A percentile compares a stretch with the other conserved stretches of the same genome.
Evolutionary conservation across 2,797 vertebrate species (phyloP).

Genomic region (Argya squamiceps): DNA sequence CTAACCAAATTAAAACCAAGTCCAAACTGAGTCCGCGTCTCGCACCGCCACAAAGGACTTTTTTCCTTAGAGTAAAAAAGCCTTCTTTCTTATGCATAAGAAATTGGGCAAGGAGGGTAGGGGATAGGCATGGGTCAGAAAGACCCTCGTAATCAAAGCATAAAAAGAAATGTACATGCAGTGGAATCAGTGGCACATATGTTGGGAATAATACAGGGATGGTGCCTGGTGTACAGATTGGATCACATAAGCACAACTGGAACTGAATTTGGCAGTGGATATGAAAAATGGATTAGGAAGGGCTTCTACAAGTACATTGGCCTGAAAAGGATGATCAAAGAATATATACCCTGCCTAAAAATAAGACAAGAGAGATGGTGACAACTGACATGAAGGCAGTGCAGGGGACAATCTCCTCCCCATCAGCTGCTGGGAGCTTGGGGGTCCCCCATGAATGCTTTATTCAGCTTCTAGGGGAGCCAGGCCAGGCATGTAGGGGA

Average conservation of each 20-base stretch:
- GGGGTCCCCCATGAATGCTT: rapidly evolving
- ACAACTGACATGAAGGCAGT: neutral
- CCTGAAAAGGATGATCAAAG: neutral
- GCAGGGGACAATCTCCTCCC: neutral
- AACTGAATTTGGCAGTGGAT: neutral
- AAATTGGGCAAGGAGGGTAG: neutral
- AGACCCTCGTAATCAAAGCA: neutral
- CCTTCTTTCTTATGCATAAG: neutral
- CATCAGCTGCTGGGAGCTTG: no score
- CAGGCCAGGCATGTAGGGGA: neutral
- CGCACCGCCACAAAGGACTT: no score
- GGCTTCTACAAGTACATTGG: neutral
- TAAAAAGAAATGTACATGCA: neutral
- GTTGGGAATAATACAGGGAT: neutral
- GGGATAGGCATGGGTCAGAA: neutral
- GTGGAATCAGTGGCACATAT: neutral
- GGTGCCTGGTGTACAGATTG: neutral
- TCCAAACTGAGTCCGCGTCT: no score
- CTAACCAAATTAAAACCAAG: no score
- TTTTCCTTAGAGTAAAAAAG: neutral
- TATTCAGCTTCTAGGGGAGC: neutral
- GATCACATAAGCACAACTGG: neutral
- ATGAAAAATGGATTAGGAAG: neutral
- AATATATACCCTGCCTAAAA: neutral
- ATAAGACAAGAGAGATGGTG: neutral